phyloP scores from a whole-genome alignment of 1,140 invertebrate genomes.

The Holotrichia oblita region DNA sequence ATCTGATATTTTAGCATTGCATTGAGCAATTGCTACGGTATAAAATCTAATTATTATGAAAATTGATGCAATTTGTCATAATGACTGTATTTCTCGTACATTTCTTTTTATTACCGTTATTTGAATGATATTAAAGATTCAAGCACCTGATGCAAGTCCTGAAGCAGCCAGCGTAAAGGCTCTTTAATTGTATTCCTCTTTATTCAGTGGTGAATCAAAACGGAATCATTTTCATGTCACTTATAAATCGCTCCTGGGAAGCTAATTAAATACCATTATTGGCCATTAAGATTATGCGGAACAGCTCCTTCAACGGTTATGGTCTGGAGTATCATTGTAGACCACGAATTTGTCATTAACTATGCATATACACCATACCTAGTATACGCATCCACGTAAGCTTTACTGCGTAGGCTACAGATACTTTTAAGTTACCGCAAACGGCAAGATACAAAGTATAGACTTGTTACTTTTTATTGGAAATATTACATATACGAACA shows the following conservation, averaged over 20 bases:
- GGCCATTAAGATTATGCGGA: slow-evolving; percentile 14
- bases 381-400: neutral
- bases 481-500: neutral
- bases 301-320: slow-evolving; percentile 22
- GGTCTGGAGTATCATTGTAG: neutral
- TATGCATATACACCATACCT: neutral
- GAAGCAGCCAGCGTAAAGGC: neutral
- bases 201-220: slow-evolving; percentile 1
- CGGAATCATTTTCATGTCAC: slow-evolving; percentile 2
- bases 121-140: slow-evolving; percentile 2
- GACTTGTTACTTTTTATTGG: neutral
- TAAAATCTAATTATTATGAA: neutral
- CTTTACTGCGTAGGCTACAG: neutral
- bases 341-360: slow-evolving; percentile 20
- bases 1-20: no score
- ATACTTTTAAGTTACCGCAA: neutral
- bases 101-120: neutral
- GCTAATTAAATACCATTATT: slow-evolving; percentile 32
- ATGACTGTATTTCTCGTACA: neutral
- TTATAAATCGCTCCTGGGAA: slow-evolving; percentile 6
- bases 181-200: neutral
- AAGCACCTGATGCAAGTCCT: neutral
- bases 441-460: neutral
- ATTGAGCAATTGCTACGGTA: no score
- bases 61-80: neutral